Conservation (phyloP, 2,113 vertebrate genomes). For the Coregonus clupeaformis region DNA sequence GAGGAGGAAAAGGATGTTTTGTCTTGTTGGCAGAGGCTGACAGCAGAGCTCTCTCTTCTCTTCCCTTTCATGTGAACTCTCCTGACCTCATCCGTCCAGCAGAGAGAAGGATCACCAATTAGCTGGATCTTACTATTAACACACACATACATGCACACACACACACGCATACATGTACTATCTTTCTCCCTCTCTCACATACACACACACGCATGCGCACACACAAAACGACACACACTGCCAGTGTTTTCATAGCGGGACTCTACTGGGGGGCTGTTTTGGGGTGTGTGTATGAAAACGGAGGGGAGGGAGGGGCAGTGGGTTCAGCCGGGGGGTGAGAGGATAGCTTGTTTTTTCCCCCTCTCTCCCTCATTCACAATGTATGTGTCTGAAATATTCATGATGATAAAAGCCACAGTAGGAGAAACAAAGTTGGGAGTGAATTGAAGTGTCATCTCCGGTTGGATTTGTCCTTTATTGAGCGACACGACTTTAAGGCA, state of each 20-base stretch:
- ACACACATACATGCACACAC: neutral
- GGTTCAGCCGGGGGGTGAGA: neutral
- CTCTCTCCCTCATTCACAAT: slow-evolving; percentile 49
- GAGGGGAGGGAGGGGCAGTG: neutral
- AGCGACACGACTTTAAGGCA: neutral
- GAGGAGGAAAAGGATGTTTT: slow-evolving; percentile 33
- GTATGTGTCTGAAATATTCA: slow-evolving; percentile 59
- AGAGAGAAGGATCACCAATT: slow-evolving; percentile 27
- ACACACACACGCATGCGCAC: slow-evolving; percentile 25
- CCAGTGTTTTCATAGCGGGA: slow-evolving; percentile 26
- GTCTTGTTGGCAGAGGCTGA: slow-evolving; percentile 48
- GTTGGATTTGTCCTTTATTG: slow-evolving; percentile 8
- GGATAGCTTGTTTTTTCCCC: slow-evolving; percentile 13
- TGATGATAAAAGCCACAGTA: slow-evolving; percentile 21
- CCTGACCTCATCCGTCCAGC: slow-evolving; percentile 36
- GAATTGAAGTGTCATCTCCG: slow-evolving; percentile 28
- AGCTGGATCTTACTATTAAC: slow-evolving; percentile 14
- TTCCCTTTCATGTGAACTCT: slow-evolving; percentile 40
- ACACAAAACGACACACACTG: slow-evolving; percentile 14
- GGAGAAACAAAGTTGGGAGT: slow-evolving; percentile 23
- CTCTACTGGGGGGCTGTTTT: slow-evolving; percentile 8
- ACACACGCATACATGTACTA: neutral
- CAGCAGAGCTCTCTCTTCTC: slow-evolving; percentile 37
- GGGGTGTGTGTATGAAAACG: neutral
- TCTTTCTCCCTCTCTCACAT: neutral